phyloP scores from a whole-genome alignment of 2,888 invertebrate genomes.

The Idaea dimidiata region DNA sequence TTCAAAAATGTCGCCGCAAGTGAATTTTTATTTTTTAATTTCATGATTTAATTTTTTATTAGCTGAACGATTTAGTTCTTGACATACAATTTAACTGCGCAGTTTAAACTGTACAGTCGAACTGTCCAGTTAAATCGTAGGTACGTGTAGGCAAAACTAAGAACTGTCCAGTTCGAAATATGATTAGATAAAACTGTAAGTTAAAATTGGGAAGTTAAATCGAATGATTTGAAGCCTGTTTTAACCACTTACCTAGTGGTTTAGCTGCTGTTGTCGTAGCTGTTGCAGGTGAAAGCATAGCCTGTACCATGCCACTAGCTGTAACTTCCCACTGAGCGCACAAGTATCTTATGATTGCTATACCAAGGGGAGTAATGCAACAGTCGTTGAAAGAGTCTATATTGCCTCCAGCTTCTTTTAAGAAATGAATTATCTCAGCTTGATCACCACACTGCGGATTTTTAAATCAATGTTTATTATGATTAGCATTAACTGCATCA shows the following conservation, averaged over 20 bases:
- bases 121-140: no score
- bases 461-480: neutral
- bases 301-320: conserved; percentile 40
- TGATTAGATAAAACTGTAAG: no score
- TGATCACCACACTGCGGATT: conserved; percentile 54
- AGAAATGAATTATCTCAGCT: conserved; percentile 54
- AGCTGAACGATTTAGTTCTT: no score
- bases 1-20: no score
- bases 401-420: conserved; percentile 75
- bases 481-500: neutral
- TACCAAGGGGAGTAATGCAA: conserved; percentile 73
- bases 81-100: no score
- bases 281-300: conserved; percentile 42
- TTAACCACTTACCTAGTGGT: conserved; percentile 32
- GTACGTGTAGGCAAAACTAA: no score
- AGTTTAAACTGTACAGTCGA: no score
- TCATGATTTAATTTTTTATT: no score
- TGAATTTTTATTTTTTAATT: no score
- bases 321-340: conserved; percentile 47
- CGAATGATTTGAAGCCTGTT: no score
- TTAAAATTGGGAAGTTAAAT: no score
- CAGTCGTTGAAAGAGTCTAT: conserved; percentile 77
- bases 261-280: neutral
- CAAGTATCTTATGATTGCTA: conserved; percentile 62
- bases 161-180: no score